Percentiles rank a stretch among this genome's conserved stretches.
These are phyloP conservation scores for Watsonalla cultraria DNA, from an alignment of 2,888 invertebrate species.

Conservation along the genomic window DNA sequence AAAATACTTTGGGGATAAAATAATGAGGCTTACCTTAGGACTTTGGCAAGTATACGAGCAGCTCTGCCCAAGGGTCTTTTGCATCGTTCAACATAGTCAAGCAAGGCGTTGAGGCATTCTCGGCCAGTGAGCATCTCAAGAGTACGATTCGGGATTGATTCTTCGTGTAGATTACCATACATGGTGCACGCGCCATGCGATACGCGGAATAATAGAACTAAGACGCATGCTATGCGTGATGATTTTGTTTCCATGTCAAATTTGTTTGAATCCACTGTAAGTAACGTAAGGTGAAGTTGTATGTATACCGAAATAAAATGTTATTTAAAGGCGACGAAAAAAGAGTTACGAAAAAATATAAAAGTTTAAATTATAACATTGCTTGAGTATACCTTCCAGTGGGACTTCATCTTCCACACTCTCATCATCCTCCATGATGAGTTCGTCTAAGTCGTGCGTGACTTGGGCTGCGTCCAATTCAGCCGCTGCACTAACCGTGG, in stretches of 20 bases:
- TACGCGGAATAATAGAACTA: conserved; percentile 60
- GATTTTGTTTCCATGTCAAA: conserved; percentile 38
- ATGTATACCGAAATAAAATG: neutral
- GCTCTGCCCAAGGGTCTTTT: conserved; percentile 69
- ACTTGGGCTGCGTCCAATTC: conserved; percentile 53
- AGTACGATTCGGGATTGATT: conserved; percentile 46
- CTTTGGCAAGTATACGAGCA: conserved; percentile 71
- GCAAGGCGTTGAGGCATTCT: conserved; percentile 60
- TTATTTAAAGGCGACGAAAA: no score
- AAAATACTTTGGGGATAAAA: neutral
- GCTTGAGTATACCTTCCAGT: conserved; percentile 35
- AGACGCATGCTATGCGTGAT: conserved; percentile 60
- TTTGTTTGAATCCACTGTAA: conserved; percentile 40
- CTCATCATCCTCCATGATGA: conserved; percentile 64
- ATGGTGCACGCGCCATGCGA: conserved; percentile 55
- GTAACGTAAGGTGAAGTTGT: conserved; percentile 17
- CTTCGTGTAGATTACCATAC: conserved; percentile 38
- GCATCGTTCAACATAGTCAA: conserved; percentile 69
- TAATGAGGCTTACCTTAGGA: conserved; percentile 59
- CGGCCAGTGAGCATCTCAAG: conserved; percentile 54
- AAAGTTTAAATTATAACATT: neutral
- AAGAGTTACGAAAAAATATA: no score
- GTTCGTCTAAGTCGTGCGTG: conserved; percentile 61
- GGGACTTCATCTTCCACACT: conserved; percentile 47
- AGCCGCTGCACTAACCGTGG: conserved; percentile 16